Evolutionary conservation across 2,888 invertebrate genomes (phyloP).

Genomic region (Chesias legatella): DNA sequence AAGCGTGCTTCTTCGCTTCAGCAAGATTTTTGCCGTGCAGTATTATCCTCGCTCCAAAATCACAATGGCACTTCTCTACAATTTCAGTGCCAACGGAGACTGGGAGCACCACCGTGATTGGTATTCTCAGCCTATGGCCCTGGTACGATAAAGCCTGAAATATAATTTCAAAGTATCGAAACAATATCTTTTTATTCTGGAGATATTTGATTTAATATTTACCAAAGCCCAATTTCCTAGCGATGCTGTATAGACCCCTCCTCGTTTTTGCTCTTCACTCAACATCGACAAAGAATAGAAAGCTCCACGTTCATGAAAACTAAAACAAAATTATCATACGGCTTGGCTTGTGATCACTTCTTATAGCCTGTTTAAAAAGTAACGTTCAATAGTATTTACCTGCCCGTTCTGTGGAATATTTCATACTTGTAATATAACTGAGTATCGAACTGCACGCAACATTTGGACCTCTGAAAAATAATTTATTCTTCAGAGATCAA

Average conservation of each 20-base stretch:
- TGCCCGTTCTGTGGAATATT: constrained; percentile 92
- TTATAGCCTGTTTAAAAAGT: too few species aligned
- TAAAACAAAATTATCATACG: constrained; percentile 45
- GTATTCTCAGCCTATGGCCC: constrained; percentile 82
- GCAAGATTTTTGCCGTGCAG: constrained; percentile 87
- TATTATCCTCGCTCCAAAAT: constrained; percentile 88
- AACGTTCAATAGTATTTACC: constrained; percentile 66
- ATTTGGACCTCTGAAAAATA: constrained; percentile 83
- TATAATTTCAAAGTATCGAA: neutral
- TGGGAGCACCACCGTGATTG: constrained; percentile 92
- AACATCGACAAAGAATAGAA: constrained; percentile 88
- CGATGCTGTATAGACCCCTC: constrained; percentile 92
- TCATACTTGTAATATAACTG: constrained; percentile 93
- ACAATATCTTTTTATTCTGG: neutral
- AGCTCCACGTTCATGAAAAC: constrained; percentile 94
- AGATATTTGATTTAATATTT: constrained; percentile 2
- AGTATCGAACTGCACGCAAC: constrained; percentile 85
- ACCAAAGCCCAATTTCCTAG: constrained; percentile 93
- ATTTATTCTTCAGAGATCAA: neutral
- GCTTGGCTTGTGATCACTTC: neutral
- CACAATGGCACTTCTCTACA: constrained; percentile 85
- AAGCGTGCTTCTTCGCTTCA: constrained; percentile 88
- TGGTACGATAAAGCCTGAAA: constrained; percentile 83
- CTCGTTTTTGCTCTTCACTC: constrained; percentile 81
- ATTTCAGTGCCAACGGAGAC: constrained; percentile 89